A percentile compares a stretch with the other conserved stretches of the same genome.
Conservation (phyloP, 2,797 vertebrate species). For the Lerista edwardsae region DNA sequence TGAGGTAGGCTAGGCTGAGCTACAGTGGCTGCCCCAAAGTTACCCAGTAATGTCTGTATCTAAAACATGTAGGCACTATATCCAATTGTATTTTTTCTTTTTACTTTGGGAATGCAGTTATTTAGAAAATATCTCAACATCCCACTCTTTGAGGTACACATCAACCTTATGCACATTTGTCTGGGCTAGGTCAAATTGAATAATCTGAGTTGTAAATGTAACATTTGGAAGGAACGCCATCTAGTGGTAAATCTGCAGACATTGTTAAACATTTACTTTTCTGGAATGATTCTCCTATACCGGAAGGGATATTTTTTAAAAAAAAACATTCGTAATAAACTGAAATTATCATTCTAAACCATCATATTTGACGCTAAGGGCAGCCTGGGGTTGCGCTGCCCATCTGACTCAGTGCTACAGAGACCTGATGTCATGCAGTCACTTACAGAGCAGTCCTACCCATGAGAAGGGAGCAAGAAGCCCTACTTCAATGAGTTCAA, state of each 20-base stretch:
- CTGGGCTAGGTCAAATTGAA: too few relatives aligned
- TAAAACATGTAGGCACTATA: too few relatives aligned
- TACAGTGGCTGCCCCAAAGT: background rate
- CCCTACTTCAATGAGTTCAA: too few relatives aligned
- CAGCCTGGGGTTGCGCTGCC: too few relatives aligned
- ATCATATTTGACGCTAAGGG: too few relatives aligned
- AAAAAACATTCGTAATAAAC: background rate
- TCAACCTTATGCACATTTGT: too few relatives aligned
- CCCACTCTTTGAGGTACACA: background rate
- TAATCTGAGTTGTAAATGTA: conserved; percentile 2
- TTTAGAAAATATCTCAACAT: background rate
- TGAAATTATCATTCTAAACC: background rate
- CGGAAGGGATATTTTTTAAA: background rate
- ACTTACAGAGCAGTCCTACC: too few relatives aligned
- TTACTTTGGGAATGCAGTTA: background rate
- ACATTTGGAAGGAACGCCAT: conserved; percentile 60
- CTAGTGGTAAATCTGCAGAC: conserved; percentile 53
- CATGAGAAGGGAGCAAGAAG: too few relatives aligned
- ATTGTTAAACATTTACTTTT: background rate
- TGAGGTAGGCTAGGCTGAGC: background rate
- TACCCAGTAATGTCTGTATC: background rate
- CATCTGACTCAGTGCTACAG: too few relatives aligned
- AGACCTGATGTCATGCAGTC: too few relatives aligned
- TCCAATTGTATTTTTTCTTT: background rate
- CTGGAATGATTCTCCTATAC: background rate